These are phyloP conservation scores for Holothuria leucospilota DNA, from an alignment of 53 echinoderm and acorn worm genomes.

Conservation along the genomic window DNA sequence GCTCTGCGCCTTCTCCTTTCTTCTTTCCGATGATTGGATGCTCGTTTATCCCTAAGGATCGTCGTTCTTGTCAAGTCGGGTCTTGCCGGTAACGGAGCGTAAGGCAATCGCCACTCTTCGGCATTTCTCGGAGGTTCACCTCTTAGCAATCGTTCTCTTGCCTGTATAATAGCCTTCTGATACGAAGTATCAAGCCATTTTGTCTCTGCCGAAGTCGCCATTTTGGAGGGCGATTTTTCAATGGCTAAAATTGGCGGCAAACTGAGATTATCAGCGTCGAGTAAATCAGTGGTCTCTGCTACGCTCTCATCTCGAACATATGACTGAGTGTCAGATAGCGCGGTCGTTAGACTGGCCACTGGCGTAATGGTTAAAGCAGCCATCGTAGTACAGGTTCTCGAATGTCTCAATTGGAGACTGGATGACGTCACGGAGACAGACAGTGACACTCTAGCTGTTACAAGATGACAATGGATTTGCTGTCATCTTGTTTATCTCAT, in stretches of 20 bases:
- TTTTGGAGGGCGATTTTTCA: conserved; percentile 17
- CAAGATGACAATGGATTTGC: neutral
- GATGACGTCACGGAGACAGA: conserved; percentile 18
- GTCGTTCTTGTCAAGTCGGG: conserved; percentile 84
- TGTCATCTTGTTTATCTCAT: conserved; percentile 17
- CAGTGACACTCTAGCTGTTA: neutral
- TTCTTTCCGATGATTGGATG: neutral
- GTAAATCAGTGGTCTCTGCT: too few relatives aligned
- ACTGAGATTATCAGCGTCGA: neutral
- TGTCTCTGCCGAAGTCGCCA: conserved; percentile 49
- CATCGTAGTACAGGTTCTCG: too few relatives aligned
- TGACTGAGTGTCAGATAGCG: too few relatives aligned
- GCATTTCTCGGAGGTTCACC: conserved; percentile 70
- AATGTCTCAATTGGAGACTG: neutral
- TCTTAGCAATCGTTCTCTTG: conserved; percentile 66
- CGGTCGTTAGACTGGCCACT: too few relatives aligned
- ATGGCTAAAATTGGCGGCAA: conserved; percentile 21
- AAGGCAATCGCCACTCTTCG: conserved; percentile 90
- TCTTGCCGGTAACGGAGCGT: conserved; percentile 86
- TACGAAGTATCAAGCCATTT: conserved; percentile 83
- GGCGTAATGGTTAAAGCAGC: too few relatives aligned
- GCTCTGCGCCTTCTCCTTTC: conserved; percentile 9
- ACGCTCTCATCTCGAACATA: too few relatives aligned
- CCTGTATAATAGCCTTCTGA: conserved; percentile 75
- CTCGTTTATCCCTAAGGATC: conserved; percentile 11